A percentile compares a stretch with the other conserved stretches of the same genome.
These are phyloP conservation scores for Heterodera filipjevi DNA, from an alignment of 2,888 invertebrate species.

Conservation along the genomic window DNA sequence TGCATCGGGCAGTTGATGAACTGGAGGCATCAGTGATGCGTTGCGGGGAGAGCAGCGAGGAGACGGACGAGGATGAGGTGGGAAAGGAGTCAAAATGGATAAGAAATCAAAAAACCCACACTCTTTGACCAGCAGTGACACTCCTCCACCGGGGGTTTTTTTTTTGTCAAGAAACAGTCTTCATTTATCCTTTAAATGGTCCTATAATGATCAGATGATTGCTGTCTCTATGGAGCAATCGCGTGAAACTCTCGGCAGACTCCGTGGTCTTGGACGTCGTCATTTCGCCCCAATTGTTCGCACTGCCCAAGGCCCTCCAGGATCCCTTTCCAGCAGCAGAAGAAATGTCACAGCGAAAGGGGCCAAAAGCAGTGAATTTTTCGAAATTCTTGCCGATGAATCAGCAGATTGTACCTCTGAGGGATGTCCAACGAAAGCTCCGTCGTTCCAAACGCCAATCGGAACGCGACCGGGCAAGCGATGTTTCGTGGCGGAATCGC, in stretches of 20 bases:
- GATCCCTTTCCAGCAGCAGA: constrained; percentile 20
- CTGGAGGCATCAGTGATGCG: constrained; percentile 38
- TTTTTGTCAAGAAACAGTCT: no score
- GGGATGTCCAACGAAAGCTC: no score
- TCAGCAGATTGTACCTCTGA: background rate
- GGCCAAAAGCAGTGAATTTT: constrained; percentile 7
- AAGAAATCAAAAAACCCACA: no score
- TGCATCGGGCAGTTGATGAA: constrained; percentile 39
- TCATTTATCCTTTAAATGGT: background rate
- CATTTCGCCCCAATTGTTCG: constrained; percentile 36
- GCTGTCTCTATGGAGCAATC: constrained; percentile 18
- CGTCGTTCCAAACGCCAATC: background rate
- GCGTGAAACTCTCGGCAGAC: constrained; percentile 35
- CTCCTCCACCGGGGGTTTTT: no score
- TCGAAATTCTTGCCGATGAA: constrained; percentile 40
- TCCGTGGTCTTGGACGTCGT: constrained; percentile 38
- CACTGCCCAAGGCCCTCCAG: constrained; percentile 34
- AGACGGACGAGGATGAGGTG: constrained; percentile 33
- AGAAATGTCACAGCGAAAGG: background rate
- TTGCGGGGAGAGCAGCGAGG: background rate
- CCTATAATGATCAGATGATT: background rate
- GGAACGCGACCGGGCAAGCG: background rate
- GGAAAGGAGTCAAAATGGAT: constrained; percentile 14
- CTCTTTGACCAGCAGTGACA: no score
- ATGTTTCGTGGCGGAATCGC: background rate